These are phyloP conservation scores for Oxygymnocypris stewartii DNA, from an alignment of 2,113 vertebrate species.

Conservation along the genomic window DNA sequence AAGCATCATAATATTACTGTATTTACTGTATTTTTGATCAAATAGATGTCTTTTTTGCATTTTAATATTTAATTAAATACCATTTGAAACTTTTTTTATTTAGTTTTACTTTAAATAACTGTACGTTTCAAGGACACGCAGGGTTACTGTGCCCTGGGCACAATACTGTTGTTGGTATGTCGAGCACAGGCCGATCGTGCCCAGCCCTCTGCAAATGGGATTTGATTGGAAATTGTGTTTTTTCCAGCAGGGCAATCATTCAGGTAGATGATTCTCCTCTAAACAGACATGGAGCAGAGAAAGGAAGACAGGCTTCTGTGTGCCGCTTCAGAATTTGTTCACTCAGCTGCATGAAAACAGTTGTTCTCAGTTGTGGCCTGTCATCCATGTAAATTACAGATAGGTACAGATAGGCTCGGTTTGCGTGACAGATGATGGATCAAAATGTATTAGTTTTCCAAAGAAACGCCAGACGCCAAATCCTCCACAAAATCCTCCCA, in stretches of 20 bases:
- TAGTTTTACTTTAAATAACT: background rate
- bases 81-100: background rate
- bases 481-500: background rate
- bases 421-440: conserved; percentile 31
- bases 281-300: background rate
- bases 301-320: background rate
- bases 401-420: conserved; percentile 15
- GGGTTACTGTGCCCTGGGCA: background rate
- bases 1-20: no score
- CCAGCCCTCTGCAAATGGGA: background rate
- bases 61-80: background rate
- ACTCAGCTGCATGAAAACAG: background rate
- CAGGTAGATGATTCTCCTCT: conserved; percentile 44
- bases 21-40: no score
- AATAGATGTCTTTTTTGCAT: background rate
- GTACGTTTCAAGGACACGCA: background rate
- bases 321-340: background rate
- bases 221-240: conserved; percentile 41
- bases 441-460: conserved; percentile 27
- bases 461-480: conserved; percentile 6
- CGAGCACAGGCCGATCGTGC: background rate
- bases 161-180: conserved; percentile 1
- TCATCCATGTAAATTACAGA: conserved; percentile 14
- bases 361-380: conserved; percentile 7
- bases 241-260: conserved; percentile 45